Percentiles rank a stretch among this genome's conserved stretches.
These are phyloP conservation scores for Cataglyphis albicans DNA, from an alignment of 2,888 invertebrate genomes.

Conservation along the genomic window DNA sequence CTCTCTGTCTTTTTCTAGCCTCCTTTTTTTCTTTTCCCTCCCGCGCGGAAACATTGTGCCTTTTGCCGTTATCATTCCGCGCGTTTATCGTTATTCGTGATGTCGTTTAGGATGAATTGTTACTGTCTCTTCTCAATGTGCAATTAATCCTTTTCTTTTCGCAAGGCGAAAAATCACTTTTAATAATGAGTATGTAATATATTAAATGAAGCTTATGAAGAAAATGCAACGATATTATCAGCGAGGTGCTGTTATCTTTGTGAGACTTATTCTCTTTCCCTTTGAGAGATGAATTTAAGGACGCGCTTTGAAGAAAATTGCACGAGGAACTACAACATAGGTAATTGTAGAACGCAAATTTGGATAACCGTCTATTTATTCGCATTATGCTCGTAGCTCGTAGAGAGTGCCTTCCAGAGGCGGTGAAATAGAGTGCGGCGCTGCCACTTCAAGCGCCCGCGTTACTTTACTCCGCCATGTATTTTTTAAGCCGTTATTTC, in stretches of 20 bases:
- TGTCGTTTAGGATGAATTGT: conserved; percentile 2
- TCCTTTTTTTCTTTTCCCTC: neutral
- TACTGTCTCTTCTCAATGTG: neutral
- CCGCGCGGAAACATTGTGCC: neutral
- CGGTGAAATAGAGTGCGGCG: neutral
- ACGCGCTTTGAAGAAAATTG: neutral
- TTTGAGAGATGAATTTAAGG: neutral
- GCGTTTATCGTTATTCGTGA: neutral
- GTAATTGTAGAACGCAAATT: conserved; percentile 27
- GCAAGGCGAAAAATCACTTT: neutral
- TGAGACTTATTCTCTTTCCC: neutral
- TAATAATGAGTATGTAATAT: no score
- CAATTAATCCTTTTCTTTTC: neutral
- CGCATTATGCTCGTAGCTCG: neutral
- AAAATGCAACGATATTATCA: neutral
- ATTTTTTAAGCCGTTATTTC: conserved; percentile 47
- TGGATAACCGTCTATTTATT: conserved; percentile 19
- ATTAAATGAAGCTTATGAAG: neutral
- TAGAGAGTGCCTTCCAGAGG: neutral
- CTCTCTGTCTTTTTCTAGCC: neutral
- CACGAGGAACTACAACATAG: neutral
- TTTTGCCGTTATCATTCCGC: neutral
- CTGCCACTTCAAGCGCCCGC: conserved; percentile 30
- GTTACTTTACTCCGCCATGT: conserved; percentile 12
- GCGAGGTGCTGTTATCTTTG: neutral